Percentiles rank a stretch among this genome's conserved stretches.
Conservation (phyloP, 2,888 invertebrate genomes). For the Elgonia sp. region DNA sequence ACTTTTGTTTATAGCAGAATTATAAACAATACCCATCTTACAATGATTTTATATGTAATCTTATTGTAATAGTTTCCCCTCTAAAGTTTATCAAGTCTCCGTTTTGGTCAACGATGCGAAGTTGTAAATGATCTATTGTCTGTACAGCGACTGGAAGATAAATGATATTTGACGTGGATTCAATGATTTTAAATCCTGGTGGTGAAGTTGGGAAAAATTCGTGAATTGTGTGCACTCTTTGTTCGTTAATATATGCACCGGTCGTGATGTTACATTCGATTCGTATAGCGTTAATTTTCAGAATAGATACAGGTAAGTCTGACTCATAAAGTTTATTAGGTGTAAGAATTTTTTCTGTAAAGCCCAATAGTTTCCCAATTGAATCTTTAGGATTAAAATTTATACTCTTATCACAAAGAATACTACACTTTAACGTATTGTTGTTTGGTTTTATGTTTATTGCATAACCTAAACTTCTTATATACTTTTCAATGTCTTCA, state of each 20-base stretch:
- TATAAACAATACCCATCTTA: conserved; percentile 53
- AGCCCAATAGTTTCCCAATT: conserved; percentile 28
- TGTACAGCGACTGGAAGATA: conserved; percentile 74
- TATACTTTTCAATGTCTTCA: too few species aligned
- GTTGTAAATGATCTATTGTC: conserved; percentile 72
- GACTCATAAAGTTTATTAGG: conserved; percentile 35
- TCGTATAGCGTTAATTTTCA: conserved; percentile 41
- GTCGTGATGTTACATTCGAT: conserved; percentile 45
- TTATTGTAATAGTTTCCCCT: too few species aligned
- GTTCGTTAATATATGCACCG: conserved; percentile 27
- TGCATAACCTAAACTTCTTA: conserved; percentile 31
- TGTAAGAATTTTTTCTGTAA: conserved; percentile 48
- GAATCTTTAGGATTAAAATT: conserved; percentile 64
- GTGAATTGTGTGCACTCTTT: conserved; percentile 32
- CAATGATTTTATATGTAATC: conserved; percentile 67
- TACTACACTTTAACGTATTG: too few species aligned
- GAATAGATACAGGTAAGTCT: conserved; percentile 32
- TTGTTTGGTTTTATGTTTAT: conserved; percentile 68
- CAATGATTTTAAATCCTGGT: conserved; percentile 82
- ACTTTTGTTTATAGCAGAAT: neutral
- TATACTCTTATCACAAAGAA: conserved; percentile 57
- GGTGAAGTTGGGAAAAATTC: conserved; percentile 35
- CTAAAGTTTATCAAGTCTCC: too few species aligned
- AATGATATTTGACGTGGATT: conserved; percentile 78
- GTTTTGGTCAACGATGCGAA: conserved; percentile 76